phyloP scores from a whole-genome alignment of 2,888 invertebrate species.

The Helicoverpa assulta region DNA sequence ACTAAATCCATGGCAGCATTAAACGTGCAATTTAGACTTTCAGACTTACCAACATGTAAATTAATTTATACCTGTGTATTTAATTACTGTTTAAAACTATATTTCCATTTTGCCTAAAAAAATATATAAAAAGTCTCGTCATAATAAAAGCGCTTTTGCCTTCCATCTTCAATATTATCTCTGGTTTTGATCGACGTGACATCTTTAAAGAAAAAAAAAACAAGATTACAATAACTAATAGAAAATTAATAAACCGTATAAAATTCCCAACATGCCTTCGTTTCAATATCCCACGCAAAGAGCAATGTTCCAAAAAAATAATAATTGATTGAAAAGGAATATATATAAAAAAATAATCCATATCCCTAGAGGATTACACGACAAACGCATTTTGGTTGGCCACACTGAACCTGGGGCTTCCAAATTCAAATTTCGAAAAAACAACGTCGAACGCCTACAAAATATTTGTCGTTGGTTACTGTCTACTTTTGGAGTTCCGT shows the following conservation, averaged over 20 bases:
- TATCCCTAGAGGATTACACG: conserved; percentile 88
- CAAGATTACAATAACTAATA: conserved; percentile 75
- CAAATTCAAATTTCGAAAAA: conserved; percentile 80
- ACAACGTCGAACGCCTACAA: conserved; percentile 63
- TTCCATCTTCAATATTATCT: no score
- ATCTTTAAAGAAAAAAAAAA: conserved; percentile 49
- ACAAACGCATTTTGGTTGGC: conserved; percentile 89
- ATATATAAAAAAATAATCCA: conserved; percentile 78
- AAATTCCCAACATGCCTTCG: conserved; percentile 71
- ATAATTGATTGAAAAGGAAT: conserved; percentile 80
- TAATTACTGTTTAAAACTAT: no score
- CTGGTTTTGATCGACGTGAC: conserved; percentile 44
- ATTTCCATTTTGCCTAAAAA: no score
- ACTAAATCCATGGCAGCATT: neutral
- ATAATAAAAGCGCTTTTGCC: conserved; percentile 27
- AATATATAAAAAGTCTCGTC: neutral
- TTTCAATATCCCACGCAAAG: conserved; percentile 79
- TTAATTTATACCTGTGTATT: neutral
- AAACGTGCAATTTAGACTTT: neutral
- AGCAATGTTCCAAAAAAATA: conserved; percentile 80
- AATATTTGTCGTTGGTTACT: conserved; percentile 68
- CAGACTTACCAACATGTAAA: neutral
- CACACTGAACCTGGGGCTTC: conserved; percentile 83
- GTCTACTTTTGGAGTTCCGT: conserved; percentile 63
- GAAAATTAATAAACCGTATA: conserved; percentile 82